Base-by-base conservation (phyloP, 2,888 invertebrate genomes). In the Epinotia demarniana region DNA sequence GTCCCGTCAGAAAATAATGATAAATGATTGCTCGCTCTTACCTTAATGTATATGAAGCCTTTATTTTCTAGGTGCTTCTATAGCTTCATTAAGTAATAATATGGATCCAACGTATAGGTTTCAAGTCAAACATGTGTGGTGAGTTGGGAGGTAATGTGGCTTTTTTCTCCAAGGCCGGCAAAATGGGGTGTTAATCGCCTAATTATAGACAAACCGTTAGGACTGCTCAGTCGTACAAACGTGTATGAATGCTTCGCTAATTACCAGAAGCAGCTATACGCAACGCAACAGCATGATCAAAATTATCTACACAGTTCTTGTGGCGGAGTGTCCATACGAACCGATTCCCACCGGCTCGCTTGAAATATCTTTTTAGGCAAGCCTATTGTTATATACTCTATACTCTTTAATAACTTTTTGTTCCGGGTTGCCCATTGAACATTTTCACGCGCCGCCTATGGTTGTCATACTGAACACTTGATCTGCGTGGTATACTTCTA, bases 1-100 rank as follows among this genome's bases (percentile, higher is more conserved):
- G 76, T 46, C 64, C 62, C 76, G 72, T 70, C 72, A 62, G 60
- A 67, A 61, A 19, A 49, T 70, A 55, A 66, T 58, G 58, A 72
- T 46, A 58, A 67, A 72, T 75, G 19, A 64, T 60, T 58, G 57
- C 33, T 72, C 27, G 66, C 49, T 66, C 60, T 73, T 67, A 33
- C 67, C 23, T 16, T 61, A 49, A 61, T 9, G 55, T 12, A 19
- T 27, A 16, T 12, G 13, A 55, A 60, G 33, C 18, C 46, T 58
- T 57, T 43, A 57, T 27, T 72, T 57, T 62, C 46, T 69, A n/a
- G 8, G 27, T 9, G 16, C 23, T 49, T 11, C 43, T 49, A 6
- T 49, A 49, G 6, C 16, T 49, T 46, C 16, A 49, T 49, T 49
- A 5, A 13, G 49, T 49, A 16, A 49, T 16, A 16, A 49, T 49